Evolutionary conservation across 2,113 vertebrate genomes (phyloP).

Genomic region (Osmerus eperlanus): DNA sequence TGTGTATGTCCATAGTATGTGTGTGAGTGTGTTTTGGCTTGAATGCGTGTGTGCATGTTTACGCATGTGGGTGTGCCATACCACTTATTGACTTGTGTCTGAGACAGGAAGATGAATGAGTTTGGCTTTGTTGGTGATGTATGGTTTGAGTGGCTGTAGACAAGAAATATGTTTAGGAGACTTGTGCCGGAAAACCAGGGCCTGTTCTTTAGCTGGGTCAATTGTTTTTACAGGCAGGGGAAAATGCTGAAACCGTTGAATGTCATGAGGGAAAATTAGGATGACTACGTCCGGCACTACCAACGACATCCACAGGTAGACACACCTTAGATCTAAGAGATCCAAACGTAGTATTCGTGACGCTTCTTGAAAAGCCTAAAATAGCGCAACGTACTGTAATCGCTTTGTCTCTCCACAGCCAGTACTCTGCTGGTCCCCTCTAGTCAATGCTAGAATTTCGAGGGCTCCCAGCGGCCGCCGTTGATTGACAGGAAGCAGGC

Average conservation of each 20-base stretch:
- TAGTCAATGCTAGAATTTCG: no score
- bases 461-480: neutral
- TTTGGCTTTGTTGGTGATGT: constrained; percentile 11
- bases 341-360: no score
- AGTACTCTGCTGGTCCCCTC: no score
- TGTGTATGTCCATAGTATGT: neutral
- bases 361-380: no score
- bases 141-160: neutral
- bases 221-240: neutral
- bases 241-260: neutral
- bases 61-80: neutral
- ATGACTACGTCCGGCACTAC: no score
- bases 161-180: neutral
- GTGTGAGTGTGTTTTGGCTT: neutral
- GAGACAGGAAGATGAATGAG: constrained; percentile 29
- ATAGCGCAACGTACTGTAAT: no score
- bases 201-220: constrained; percentile 8
- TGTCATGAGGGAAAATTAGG: neutral
- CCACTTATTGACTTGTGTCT: constrained; percentile 39
- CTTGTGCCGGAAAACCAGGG: neutral
- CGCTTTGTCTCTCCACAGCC: no score
- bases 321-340: no score
- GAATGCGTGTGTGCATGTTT: no score
- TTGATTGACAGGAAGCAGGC: constrained; percentile 29
- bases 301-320: no score